Evolutionary conservation across 2,888 invertebrate genomes (phyloP).

Genomic region (Meliscaeva auricollis): DNA sequence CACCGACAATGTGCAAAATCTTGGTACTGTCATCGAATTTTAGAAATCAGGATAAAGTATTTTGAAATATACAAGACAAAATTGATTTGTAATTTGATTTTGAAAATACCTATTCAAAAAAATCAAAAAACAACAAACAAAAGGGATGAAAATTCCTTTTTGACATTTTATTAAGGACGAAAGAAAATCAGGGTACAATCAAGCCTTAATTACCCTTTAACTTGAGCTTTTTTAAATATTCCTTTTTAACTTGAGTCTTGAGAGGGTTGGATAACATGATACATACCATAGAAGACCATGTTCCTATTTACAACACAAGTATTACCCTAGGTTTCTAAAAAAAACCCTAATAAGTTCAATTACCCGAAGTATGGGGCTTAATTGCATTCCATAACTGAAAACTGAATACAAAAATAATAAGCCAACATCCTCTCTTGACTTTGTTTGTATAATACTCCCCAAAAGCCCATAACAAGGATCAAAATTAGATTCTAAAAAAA

Average conservation of each 20-base stretch:
- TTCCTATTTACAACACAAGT: background rate
- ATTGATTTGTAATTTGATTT: conserved; percentile 49
- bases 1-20: conserved; percentile 1
- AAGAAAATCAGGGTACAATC: background rate
- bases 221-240: background rate
- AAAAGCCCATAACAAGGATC: conserved; percentile 46
- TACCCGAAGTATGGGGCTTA: conserved; percentile 43
- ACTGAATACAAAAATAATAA: conserved; percentile 36
- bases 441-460: background rate
- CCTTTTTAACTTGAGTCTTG: background rate
- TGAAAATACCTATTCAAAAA: background rate
- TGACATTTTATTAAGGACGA: background rate
- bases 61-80: too few species aligned
- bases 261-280: background rate
- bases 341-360: conserved; percentile 33
- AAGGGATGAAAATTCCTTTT: conserved; percentile 8
- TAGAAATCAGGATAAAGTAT: background rate
- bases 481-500: conserved; percentile 58
- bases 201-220: background rate
- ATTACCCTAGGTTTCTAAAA: conserved; percentile 33
- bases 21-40: background rate
- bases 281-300: background rate
- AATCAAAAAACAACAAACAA: background rate
- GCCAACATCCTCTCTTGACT: background rate
- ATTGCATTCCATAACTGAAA: conserved; percentile 53